These are phyloP conservation scores for Ochropleura plecta DNA, from an alignment of 2,888 invertebrate species.

Conservation along the genomic window DNA sequence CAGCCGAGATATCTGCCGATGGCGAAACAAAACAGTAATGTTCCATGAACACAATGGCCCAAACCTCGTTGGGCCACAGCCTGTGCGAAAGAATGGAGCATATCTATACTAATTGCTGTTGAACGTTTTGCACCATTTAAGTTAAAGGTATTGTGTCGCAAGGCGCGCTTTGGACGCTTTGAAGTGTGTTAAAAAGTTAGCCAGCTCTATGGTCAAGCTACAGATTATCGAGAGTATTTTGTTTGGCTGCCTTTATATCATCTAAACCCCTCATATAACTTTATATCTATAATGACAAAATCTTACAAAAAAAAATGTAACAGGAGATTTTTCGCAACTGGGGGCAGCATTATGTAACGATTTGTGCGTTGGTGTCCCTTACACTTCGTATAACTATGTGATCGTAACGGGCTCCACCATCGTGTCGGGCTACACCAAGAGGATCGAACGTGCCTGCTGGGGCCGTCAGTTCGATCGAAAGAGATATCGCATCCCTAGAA, in stretches of 20 bases:
- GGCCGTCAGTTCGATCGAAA: too few relatives aligned
- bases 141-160: constrained; percentile 57
- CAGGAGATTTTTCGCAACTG: too few relatives aligned
- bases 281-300: too few relatives aligned
- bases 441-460: too few relatives aligned
- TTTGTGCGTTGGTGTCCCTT: too few relatives aligned
- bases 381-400: too few relatives aligned
- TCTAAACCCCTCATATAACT: too few relatives aligned
- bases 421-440: too few relatives aligned
- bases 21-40: constrained; percentile 76
- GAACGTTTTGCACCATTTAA: constrained; percentile 79
- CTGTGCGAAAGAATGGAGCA: constrained; percentile 70
- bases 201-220: background rate
- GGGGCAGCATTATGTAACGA: too few relatives aligned
- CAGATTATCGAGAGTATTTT: background rate
- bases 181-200: constrained; percentile 14
- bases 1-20: constrained; percentile 78
- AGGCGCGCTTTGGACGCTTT: constrained; percentile 38
- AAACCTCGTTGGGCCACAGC: constrained; percentile 51
- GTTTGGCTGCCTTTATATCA: background rate
- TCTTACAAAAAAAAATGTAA: too few relatives aligned
- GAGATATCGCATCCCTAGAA: too few relatives aligned
- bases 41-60: constrained; percentile 84
- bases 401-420: too few relatives aligned
- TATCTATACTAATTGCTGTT: constrained; percentile 76